Evolutionary conservation across 2,113 vertebrate genomes (phyloP).

Genomic region (Oreochromis spilurus): DNA sequence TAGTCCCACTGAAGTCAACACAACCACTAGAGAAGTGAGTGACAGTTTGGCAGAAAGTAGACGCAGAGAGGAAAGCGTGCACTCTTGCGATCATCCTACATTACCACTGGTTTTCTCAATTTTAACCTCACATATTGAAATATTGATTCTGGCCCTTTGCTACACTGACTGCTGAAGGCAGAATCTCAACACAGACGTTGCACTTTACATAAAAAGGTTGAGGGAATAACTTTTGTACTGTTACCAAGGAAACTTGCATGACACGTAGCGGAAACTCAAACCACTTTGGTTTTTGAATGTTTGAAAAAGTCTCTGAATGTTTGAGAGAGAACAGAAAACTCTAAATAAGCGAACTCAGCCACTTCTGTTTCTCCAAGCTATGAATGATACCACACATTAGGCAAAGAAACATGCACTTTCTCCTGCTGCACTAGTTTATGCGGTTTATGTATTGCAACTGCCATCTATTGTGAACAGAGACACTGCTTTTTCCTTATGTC

Average conservation of each 20-base stretch:
- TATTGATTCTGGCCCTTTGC: constrained; percentile 52
- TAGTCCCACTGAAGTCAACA: constrained; percentile 31
- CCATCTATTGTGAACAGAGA: background rate
- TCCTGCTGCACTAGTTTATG: background rate
- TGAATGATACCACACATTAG: background rate
- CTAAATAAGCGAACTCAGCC: background rate
- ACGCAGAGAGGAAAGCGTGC: constrained; percentile 17
- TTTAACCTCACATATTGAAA: constrained; percentile 42
- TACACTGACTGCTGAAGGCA: constrained; percentile 5
- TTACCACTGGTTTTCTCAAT: constrained; percentile 29
- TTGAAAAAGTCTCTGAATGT: background rate
- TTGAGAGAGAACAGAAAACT: background rate
- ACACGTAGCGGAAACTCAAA: background rate
- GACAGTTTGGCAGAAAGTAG: constrained; percentile 17
- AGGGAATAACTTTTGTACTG: background rate
- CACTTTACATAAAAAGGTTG: background rate
- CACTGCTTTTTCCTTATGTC: background rate
- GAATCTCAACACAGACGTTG: constrained; percentile 8
- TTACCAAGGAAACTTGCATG: background rate
- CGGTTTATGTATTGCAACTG: background rate
- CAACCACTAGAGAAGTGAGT: constrained; percentile 6
- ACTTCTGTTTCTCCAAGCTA: background rate
- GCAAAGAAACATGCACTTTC: background rate
- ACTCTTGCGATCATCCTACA: constrained; percentile 10
- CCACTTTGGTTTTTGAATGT: background rate